Conservation (phyloP, 2,113 vertebrate genomes). For the Cichladusa arquata region DNA sequence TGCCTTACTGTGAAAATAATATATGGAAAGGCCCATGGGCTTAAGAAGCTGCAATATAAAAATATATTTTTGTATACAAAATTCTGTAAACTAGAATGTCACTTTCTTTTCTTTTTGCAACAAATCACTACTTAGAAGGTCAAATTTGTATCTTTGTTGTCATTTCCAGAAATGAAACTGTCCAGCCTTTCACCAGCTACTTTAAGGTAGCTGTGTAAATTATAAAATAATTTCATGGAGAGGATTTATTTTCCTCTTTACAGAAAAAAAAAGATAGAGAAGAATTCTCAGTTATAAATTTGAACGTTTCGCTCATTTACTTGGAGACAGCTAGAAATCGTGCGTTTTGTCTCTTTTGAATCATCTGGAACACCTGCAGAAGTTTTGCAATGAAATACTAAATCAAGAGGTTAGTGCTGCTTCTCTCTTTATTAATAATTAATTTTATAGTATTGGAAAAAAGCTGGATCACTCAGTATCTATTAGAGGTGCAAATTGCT, state of each 20-base stretch:
- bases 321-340: neutral
- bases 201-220: neutral
- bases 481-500: neutral
- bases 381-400: neutral
- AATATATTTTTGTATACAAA: neutral
- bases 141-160: neutral
- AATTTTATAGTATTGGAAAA: neutral
- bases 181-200: neutral
- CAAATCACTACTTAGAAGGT: neutral
- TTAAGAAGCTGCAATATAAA: neutral
- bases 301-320: neutral
- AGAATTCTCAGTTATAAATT: neutral
- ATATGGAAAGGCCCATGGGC: neutral
- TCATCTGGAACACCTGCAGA: fast-evolving
- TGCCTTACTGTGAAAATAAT: neutral
- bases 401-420: neutral
- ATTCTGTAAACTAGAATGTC: neutral
- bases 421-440: neutral
- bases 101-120: neutral
- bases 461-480: neutral
- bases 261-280: neutral
- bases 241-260: neutral
- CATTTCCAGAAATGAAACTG: neutral
- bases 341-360: neutral
- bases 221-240: neutral